Evolutionary conservation across 2,113 vertebrate species (phyloP).

Genomic region (Odontesthes bonariensis): DNA sequence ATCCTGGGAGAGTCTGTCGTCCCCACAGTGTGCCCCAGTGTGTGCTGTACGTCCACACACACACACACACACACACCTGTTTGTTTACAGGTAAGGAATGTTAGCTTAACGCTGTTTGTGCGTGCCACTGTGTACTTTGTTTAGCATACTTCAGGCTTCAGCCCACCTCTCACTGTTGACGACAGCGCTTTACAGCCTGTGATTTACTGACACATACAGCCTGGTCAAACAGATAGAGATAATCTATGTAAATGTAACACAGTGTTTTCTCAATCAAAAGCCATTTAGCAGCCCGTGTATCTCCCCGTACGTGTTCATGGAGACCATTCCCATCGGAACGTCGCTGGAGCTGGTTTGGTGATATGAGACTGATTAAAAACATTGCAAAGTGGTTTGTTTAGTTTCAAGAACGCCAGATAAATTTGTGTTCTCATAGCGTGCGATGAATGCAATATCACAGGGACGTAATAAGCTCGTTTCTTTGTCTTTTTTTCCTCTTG

Average conservation of each 20-base stretch:
- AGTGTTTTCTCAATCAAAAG: constrained; percentile 72
- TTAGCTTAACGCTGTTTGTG: constrained; percentile 47
- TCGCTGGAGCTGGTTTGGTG: constrained; percentile 44
- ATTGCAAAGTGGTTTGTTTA: constrained; percentile 63
- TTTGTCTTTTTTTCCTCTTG: not conserved
- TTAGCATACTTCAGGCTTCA: constrained; percentile 3
- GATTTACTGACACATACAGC: constrained; percentile 68
- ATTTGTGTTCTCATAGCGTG: constrained; percentile 63
- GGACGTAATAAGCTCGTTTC: constrained; percentile 20
- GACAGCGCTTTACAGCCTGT: constrained; percentile 56
- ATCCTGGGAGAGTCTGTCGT: constrained; percentile 14
- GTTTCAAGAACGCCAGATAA: constrained; percentile 25
- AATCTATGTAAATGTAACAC: constrained; percentile 73
- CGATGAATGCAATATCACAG: constrained; percentile 6
- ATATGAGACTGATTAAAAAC: constrained; percentile 74
- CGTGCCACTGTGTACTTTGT: constrained; percentile 22
- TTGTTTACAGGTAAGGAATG: constrained; percentile 47
- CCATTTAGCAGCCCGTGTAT: constrained; percentile 69
- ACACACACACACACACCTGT: constrained; percentile 23
- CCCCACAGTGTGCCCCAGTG: not conserved
- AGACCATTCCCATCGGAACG: constrained; percentile 58
- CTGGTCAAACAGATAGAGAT: constrained; percentile 78
- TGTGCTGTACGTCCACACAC: constrained; percentile 16
- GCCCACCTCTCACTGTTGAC: constrained; percentile 49
- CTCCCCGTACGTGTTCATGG: constrained; percentile 57